Percentiles rank a stretch among this genome's conserved stretches.
These are phyloP conservation scores for Mythimna pallens DNA, from an alignment of 2,888 invertebrate species.

Conservation along the genomic window DNA sequence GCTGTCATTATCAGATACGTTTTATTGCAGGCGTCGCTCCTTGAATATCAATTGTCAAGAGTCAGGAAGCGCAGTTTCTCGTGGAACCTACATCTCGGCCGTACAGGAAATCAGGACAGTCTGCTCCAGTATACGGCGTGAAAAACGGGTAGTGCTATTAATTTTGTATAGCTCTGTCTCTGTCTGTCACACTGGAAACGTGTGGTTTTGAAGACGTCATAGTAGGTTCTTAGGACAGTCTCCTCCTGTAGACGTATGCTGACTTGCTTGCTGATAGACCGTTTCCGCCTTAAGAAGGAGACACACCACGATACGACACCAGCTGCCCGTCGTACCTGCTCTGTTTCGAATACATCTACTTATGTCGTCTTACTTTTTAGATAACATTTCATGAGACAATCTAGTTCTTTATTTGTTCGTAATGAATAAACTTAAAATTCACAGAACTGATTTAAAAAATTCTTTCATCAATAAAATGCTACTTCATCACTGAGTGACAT, in stretches of 20 bases:
- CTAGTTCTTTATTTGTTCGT: too few relatives aligned
- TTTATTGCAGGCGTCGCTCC: conserved; percentile 16
- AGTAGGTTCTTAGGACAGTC: conserved; percentile 9
- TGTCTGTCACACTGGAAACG: not conserved
- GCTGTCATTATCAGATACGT: conserved; percentile 27
- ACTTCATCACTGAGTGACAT: too few relatives aligned
- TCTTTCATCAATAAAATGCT: too few relatives aligned
- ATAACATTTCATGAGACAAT: conserved; percentile 4
- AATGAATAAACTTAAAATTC: too few relatives aligned
- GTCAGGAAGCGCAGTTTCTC: conserved; percentile 19
- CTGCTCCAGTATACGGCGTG: not conserved
- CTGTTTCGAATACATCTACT: conserved; percentile 6
- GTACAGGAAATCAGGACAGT: conserved; percentile 62
- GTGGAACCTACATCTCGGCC: conserved; percentile 27
- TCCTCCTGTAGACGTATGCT: conserved; percentile 5
- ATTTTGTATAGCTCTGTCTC: not conserved
- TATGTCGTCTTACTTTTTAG: conserved; percentile 4
- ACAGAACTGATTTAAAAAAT: too few relatives aligned
- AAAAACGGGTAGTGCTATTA: not conserved
- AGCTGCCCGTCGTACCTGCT: not conserved
- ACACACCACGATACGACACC: conserved; percentile 9
- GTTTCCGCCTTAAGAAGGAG: conserved; percentile 62
- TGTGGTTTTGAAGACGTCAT: not conserved
- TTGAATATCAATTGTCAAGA: conserved; percentile 9
- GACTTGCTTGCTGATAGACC: conserved; percentile 62